Conservation (phyloP, 2,797 vertebrate genomes). For the Hemitrygon akajei region DNA sequence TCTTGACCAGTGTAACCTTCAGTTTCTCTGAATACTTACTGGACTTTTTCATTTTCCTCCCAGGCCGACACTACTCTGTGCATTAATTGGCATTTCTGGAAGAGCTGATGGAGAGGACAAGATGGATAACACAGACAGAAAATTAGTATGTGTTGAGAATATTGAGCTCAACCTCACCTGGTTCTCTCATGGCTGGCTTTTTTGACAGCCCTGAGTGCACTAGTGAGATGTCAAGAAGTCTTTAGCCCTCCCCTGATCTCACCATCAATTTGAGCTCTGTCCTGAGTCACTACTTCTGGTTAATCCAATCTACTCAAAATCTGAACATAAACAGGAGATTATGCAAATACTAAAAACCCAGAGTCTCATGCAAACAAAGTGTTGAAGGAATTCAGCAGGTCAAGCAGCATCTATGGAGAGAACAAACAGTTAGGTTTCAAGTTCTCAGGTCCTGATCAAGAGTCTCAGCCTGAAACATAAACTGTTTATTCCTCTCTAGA, state of each 20-base stretch:
- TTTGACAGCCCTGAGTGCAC: background rate
- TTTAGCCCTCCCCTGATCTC: background rate
- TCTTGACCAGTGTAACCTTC: background rate
- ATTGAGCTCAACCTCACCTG: background rate
- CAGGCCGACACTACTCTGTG: conserved; percentile 93
- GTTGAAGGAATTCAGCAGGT: too few relatives aligned
- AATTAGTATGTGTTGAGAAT: too few relatives aligned
- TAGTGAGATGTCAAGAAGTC: background rate
- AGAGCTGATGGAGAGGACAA: conserved; percentile 64
- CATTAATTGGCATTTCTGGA: conserved; percentile 86
- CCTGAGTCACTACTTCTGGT: background rate
- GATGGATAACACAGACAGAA: background rate
- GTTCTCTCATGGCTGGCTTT: background rate
- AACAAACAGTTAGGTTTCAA: too few relatives aligned
- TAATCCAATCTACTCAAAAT: background rate
- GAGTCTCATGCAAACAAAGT: too few relatives aligned
- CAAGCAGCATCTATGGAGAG: too few relatives aligned
- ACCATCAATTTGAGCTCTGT: too few relatives aligned
- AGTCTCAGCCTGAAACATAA: too few relatives aligned
- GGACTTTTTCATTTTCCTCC: conserved; percentile 92
- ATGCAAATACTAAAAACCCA: too few relatives aligned
- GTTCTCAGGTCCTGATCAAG: too few relatives aligned
- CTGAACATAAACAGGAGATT: background rate
- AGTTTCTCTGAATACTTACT: conserved; percentile 61
- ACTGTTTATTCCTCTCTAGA: too few relatives aligned